Evolutionary conservation across 2,888 invertebrate species (phyloP).

Genomic region (Schizotus pectinicornis): DNA sequence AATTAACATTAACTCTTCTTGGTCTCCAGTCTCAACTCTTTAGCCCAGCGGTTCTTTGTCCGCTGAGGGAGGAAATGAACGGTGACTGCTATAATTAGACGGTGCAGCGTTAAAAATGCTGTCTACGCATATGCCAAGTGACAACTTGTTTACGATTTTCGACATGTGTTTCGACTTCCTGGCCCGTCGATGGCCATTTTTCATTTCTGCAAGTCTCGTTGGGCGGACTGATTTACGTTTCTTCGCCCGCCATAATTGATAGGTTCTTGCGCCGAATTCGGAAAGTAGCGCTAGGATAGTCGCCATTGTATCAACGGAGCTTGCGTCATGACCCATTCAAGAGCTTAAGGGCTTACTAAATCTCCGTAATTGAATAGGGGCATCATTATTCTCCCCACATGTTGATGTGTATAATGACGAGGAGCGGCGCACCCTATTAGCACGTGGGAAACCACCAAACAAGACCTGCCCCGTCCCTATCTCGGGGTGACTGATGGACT

Average conservation of each 20-base stretch:
- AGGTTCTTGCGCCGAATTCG: background rate
- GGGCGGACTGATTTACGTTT: constrained; percentile 1
- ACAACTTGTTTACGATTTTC: constrained; percentile 32
- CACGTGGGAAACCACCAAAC: constrained; percentile 44
- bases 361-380: constrained; percentile 36
- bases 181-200: constrained; percentile 25
- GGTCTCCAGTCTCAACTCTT: background rate
- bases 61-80: too few relatives aligned
- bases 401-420: constrained; percentile 41
- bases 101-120: constrained; percentile 15
- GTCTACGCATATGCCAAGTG: constrained; percentile 25
- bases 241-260: background rate
- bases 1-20: background rate
- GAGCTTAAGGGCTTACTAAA: constrained; percentile 23
- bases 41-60: too few relatives aligned
- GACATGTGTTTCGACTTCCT: constrained; percentile 37
- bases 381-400: constrained; percentile 37
- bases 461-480: constrained; percentile 31
- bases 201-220: constrained; percentile 27
- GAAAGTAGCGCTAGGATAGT: background rate
- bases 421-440: constrained; percentile 41
- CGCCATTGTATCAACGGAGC: constrained; percentile 14
- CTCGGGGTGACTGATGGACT: constrained; percentile 31
- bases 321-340: constrained; percentile 15
- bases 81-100: too few relatives aligned